These are phyloP conservation scores for Philopedon plagiatum DNA, from an alignment of 2,888 invertebrate genomes.

Conservation along the genomic window DNA sequence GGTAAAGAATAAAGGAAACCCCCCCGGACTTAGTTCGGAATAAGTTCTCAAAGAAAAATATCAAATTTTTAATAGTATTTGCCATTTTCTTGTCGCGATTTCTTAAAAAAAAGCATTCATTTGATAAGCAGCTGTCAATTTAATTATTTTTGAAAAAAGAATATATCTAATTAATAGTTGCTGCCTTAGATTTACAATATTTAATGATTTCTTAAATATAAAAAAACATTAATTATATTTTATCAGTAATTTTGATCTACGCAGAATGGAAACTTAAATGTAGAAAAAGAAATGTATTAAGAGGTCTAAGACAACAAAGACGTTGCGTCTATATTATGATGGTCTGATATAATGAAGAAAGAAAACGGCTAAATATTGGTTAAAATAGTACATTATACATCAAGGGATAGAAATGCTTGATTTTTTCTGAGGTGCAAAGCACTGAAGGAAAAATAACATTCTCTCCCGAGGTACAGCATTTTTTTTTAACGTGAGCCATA, in stretches of 20 bases:
- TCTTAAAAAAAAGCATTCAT: not conserved
- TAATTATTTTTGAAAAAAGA: slow-evolving; percentile 7
- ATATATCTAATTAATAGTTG: slow-evolving; percentile 14
- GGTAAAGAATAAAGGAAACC: too few relatives aligned
- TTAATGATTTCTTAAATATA: slow-evolving; percentile 28
- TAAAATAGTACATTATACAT: too few relatives aligned
- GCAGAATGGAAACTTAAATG: not conserved
- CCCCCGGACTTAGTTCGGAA: too few relatives aligned
- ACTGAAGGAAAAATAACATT: too few relatives aligned
- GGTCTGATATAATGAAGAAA: too few relatives aligned
- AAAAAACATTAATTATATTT: slow-evolving; percentile 28
- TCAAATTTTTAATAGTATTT: not conserved
- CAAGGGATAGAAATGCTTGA: too few relatives aligned
- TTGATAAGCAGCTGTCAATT: not conserved
- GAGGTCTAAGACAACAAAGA: not conserved
- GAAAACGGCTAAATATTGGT: too few relatives aligned
- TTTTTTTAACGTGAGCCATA: too few relatives aligned
- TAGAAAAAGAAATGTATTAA: slow-evolving; percentile 9
- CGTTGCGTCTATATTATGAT: too few relatives aligned
- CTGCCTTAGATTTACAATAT: not conserved
- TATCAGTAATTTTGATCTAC: slow-evolving; percentile 25
- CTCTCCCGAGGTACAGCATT: too few relatives aligned
- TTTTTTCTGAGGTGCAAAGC: too few relatives aligned
- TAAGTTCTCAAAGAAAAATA: too few relatives aligned
- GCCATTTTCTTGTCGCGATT: not conserved